Conservation (phyloP, 2,797 vertebrate species). For the Megaceryle alcyon region DNA sequence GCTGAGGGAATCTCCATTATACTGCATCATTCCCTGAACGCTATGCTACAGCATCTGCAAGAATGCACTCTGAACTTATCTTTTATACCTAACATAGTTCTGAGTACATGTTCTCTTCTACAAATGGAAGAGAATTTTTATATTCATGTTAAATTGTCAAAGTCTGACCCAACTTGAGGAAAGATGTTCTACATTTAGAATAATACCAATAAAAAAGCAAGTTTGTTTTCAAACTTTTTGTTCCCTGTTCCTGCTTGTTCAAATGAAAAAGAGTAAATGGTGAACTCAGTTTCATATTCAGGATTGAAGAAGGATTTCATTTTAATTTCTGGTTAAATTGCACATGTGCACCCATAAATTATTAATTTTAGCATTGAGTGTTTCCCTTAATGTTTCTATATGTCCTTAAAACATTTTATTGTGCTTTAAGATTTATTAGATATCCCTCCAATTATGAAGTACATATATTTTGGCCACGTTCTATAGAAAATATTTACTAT, state of each 20-base stretch:
- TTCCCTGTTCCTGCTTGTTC: neutral
- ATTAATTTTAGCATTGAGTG: neutral
- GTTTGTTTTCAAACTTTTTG: neutral
- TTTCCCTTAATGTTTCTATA: neutral
- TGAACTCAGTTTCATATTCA: neutral
- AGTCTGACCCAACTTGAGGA: neutral
- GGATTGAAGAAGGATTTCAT: neutral
- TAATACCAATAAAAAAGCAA: neutral
- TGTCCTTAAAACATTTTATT: neutral
- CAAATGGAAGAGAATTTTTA: neutral
- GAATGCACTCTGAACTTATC: neutral
- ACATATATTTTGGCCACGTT: neutral
- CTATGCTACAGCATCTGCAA: neutral
- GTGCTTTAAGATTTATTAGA: neutral
- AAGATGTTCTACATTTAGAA: neutral
- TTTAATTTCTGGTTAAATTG: slow-evolving; percentile 23
- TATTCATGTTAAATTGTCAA: neutral
- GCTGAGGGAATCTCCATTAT: neutral
- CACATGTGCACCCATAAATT: neutral
- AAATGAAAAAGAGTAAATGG: neutral
- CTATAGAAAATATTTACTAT: neutral
- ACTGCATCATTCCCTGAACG: neutral
- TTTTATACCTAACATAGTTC: neutral
- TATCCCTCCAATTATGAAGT: neutral
- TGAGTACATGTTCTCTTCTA: neutral